phyloP scores from a whole-genome alignment of 2,888 invertebrate genomes.

The Pilophorus perplexus region DNA sequence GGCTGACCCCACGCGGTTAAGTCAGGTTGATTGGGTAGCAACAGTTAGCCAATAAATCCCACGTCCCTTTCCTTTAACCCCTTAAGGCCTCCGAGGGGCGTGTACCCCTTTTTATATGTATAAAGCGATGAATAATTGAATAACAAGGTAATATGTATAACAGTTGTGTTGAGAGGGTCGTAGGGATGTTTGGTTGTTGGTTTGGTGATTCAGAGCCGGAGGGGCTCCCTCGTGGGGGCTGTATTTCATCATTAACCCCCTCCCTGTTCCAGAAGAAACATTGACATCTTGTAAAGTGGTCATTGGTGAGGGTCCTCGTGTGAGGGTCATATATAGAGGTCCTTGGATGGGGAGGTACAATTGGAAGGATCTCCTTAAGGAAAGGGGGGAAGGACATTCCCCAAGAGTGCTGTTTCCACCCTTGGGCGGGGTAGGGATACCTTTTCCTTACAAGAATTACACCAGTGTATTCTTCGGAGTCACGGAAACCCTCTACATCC shows the following conservation, averaged over 20 bases:
- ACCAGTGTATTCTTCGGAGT: too few species aligned
- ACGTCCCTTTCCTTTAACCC: conserved; percentile 17
- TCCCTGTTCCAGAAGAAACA: too few species aligned
- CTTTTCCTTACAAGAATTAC: too few species aligned
- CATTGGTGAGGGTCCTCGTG: too few species aligned
- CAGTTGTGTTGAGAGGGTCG: too few species aligned
- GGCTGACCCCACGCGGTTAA: conserved; percentile 23
- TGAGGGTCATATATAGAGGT: too few species aligned
- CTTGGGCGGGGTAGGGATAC: neutral
- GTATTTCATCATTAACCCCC: conserved; percentile 41
- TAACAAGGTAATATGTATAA: conserved; percentile 41
- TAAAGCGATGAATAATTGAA: conserved; percentile 42
- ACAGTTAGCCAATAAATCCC: conserved; percentile 40
- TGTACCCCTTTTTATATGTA: conserved; percentile 10
- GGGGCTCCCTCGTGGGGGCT: conserved; percentile 1
- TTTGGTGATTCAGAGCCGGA: conserved; percentile 5
- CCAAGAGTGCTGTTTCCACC: conserved; percentile 34
- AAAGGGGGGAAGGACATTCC: too few species aligned
- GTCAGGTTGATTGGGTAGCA: conserved; percentile 34
- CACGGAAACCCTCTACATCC: too few species aligned
- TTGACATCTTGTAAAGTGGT: conserved; percentile 41
- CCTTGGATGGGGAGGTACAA: too few species aligned
- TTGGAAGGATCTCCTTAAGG: conserved; percentile 26
- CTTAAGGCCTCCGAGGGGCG: neutral
- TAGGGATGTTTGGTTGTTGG: neutral